Percentiles rank a stretch among this genome's conserved stretches.
Conservation (phyloP, 2,888 invertebrate genomes). For the Agrypnus murinus region DNA sequence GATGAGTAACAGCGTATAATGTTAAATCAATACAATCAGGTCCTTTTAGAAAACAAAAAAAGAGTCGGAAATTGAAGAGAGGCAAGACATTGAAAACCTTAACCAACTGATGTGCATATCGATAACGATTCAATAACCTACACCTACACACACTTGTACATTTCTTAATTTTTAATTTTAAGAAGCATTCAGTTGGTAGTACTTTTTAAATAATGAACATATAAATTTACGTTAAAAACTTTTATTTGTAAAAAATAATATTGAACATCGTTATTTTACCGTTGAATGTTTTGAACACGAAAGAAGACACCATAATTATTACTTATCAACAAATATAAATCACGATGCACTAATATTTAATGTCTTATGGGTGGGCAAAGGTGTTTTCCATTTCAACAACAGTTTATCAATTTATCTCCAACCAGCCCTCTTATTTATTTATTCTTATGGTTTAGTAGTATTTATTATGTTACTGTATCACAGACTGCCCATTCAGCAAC, state of each 20-base stretch:
- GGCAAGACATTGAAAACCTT: too few relatives aligned
- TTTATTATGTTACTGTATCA: slow-evolving; percentile 51
- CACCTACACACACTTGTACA: too few relatives aligned
- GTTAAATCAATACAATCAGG: too few relatives aligned
- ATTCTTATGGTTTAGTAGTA: slow-evolving; percentile 38
- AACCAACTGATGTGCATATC: too few relatives aligned
- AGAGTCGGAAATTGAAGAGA: too few relatives aligned
- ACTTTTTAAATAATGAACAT: too few relatives aligned
- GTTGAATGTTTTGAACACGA: slow-evolving; percentile 40
- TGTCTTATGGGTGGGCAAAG: slow-evolving; percentile 52
- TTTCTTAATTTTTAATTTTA: too few relatives aligned
- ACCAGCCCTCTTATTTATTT: slow-evolving; percentile 51
- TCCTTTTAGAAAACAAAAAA: too few relatives aligned
- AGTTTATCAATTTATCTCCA: slow-evolving; percentile 49
- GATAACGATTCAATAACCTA: too few relatives aligned
- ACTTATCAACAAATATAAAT: slow-evolving; percentile 50
- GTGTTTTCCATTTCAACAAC: slow-evolving; percentile 51
- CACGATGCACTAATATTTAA: slow-evolving; percentile 49
- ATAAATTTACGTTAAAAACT: too few relatives aligned
- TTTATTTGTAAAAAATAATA: background rate
- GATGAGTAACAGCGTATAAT: too few relatives aligned
- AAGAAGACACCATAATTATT: slow-evolving; percentile 49
- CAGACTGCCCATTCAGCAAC: slow-evolving; percentile 44
- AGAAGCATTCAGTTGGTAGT: too few relatives aligned
- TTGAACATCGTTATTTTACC: slow-evolving; percentile 9